These are phyloP conservation scores for Drosophila sp. DNA, from an alignment of 1,140 invertebrate species.

Conservation along the genomic window DNA sequence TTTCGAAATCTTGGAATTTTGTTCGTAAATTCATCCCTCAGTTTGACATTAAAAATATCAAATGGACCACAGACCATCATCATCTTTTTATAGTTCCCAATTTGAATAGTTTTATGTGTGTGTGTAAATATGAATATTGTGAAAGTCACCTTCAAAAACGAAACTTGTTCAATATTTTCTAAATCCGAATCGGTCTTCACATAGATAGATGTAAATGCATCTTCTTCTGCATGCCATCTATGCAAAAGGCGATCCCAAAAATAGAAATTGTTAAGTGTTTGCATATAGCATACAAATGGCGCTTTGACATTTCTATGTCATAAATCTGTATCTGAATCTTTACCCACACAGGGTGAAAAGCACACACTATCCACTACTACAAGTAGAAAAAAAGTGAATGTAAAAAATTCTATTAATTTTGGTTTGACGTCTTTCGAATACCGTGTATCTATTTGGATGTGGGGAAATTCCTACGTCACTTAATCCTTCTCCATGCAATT, in stretches of 20 bases:
- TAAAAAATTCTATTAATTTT: slow-evolving; percentile 23
- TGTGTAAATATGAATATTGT: slow-evolving; percentile 5
- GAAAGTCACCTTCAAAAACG: slow-evolving; percentile 67
- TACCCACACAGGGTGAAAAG: slow-evolving; percentile 23
- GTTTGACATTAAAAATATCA: slow-evolving; percentile 2
- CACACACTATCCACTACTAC: slow-evolving; percentile 45
- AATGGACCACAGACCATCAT: neutral
- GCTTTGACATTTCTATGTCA: slow-evolving; percentile 73
- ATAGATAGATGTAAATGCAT: slow-evolving; percentile 24
- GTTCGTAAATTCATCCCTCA: neutral
- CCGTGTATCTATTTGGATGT: neutral
- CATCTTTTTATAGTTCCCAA: neutral
- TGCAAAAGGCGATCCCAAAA: slow-evolving; percentile 33
- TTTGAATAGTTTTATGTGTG: neutral
- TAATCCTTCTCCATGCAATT: neutral
- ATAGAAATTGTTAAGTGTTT: slow-evolving; percentile 50
- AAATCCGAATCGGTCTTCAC: slow-evolving; percentile 18
- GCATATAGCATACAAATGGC: slow-evolving; percentile 30
- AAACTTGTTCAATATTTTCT: slow-evolving; percentile 50
- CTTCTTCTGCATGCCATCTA: slow-evolving; percentile 28
- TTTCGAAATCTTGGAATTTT: neutral
- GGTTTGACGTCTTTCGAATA: neutral
- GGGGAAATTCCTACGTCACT: too few species aligned
- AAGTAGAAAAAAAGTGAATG: slow-evolving; percentile 61
- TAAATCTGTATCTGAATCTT: slow-evolving; percentile 58